A percentile compares a stretch with the other conserved stretches of the same genome.
Conservation (phyloP, 2,113 vertebrate genomes). For the Plotosus lineatus region DNA sequence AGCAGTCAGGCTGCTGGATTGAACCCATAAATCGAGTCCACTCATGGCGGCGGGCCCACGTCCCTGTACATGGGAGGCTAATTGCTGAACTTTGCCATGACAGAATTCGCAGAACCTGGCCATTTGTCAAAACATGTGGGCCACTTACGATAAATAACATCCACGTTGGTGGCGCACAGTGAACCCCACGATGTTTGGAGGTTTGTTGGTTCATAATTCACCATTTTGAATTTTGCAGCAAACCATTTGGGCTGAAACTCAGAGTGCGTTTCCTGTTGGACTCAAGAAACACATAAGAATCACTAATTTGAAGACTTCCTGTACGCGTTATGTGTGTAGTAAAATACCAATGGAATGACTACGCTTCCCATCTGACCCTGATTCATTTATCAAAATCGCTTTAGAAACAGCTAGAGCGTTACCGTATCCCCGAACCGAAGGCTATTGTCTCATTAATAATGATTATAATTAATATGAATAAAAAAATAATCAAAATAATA, state of each 20-base stretch:
- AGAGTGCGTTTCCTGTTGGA: neutral
- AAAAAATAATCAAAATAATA: neutral
- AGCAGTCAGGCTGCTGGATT: conserved; percentile 71
- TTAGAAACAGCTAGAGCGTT: too few relatives aligned
- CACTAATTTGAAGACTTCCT: neutral
- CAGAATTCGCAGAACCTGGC: conserved; percentile 90
- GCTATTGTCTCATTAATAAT: neutral
- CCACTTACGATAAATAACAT: conserved; percentile 85
- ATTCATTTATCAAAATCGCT: too few relatives aligned
- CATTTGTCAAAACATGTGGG: conserved; percentile 92
- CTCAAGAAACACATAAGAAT: neutral
- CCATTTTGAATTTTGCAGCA: neutral
- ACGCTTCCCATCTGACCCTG: conserved; percentile 17
- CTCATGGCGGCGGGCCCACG: conserved; percentile 70
- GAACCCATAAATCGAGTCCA: conserved; percentile 87
- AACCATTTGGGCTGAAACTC: neutral
- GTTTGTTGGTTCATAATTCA: neutral
- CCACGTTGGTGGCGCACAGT: neutral
- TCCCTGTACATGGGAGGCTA: conserved; percentile 88
- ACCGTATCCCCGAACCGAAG: too few relatives aligned
- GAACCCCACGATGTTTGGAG: conserved; percentile 68
- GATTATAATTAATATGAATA: neutral
- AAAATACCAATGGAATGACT: neutral
- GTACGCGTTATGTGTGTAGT: neutral
- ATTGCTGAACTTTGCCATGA: conserved; percentile 98